These are phyloP conservation scores for Serinus canaria DNA, from an alignment of 2,113 vertebrate genomes.

Conservation along the genomic window DNA sequence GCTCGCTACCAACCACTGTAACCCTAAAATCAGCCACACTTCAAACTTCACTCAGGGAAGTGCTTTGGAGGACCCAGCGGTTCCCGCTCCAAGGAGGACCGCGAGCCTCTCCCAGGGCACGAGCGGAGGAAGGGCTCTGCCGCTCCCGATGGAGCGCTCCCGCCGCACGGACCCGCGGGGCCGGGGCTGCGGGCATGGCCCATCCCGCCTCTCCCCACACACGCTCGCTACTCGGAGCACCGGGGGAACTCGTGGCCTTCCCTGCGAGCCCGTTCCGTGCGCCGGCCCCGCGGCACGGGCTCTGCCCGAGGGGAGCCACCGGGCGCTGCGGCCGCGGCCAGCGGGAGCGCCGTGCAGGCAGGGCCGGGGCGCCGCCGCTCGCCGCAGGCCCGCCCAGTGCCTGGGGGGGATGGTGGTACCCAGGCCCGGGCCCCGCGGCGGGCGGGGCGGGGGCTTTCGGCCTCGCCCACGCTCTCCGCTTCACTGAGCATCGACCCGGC, in stretches of 20 bases:
- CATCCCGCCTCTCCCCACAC: neutral
- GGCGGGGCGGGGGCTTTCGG: too few relatives aligned
- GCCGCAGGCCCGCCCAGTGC: too few relatives aligned
- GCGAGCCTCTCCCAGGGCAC: neutral
- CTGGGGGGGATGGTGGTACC: too few relatives aligned
- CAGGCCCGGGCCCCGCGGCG: too few relatives aligned
- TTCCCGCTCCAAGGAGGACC: neutral
- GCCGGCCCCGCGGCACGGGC: neutral
- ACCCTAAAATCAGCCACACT: neutral
- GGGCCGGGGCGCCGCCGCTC: too few relatives aligned
- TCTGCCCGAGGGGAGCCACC: neutral
- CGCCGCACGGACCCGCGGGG: fast-evolving
- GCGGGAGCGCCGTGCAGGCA: too few relatives aligned
- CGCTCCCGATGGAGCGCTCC: fast-evolving
- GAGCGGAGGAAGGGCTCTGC: fast-evolving
- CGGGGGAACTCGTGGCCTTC: neutral
- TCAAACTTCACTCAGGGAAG: neutral
- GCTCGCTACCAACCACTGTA: fast-evolving
- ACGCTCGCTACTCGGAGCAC: fast-evolving
- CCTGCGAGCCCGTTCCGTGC: neutral
- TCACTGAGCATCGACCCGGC: too few relatives aligned
- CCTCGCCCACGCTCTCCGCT: too few relatives aligned
- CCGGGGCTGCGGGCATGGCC: neutral
- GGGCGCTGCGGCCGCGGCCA: too few relatives aligned
- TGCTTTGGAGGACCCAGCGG: fast-evolving